Evolutionary conservation across 2,113 vertebrate species (phyloP), one percentile per base, ranked within the genome.

Genomic region (Pollimyrus isidori): DNA sequence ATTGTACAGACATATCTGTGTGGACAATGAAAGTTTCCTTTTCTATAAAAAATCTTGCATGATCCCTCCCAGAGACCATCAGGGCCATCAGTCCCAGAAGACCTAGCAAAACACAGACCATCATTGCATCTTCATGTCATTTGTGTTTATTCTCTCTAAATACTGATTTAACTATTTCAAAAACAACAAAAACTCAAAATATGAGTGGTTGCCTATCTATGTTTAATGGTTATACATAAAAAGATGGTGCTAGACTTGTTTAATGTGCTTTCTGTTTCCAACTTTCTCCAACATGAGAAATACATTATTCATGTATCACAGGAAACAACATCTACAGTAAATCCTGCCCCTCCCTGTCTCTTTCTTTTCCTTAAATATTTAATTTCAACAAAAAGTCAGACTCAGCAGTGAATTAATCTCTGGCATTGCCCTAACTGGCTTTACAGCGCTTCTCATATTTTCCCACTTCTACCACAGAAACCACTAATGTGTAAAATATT

Each of bases 271-370:
- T 49, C 42, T 85, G 21, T 62, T 85, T 49, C 88, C 85, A 52
- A 26, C 23, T 53, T 86, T 85, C 80, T 48, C 42, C 88, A 85
- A 85, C 82, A 86, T 45, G 48, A 49, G 73, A 46, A 83, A 89
- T 89, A 7, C 88, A 89, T 89, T 89, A 89, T 89, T 89, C 76
- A 89, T 89, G 45, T 30, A 39, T 56, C 49, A 82, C 58, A 85
- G 88, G 45, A 84, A 58, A 53, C 69, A 89, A 21, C 26, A 89
- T 56, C 53, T 19, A 62, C 39, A 89, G 82, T n/a, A 50, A 82
- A 35, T 9, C 49, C 50, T 49, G 9, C 17, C 52, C 52, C 7
- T 56, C n/a, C n/a, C 76, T 49, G 9, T 19, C 15, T 10, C 26
- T 89, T 21, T 83, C 52, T 45, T 21, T 86, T 48, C 58, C 49